phyloP scores from a whole-genome alignment of 1,140 invertebrate genomes.

The Papilio xuthus region DNA sequence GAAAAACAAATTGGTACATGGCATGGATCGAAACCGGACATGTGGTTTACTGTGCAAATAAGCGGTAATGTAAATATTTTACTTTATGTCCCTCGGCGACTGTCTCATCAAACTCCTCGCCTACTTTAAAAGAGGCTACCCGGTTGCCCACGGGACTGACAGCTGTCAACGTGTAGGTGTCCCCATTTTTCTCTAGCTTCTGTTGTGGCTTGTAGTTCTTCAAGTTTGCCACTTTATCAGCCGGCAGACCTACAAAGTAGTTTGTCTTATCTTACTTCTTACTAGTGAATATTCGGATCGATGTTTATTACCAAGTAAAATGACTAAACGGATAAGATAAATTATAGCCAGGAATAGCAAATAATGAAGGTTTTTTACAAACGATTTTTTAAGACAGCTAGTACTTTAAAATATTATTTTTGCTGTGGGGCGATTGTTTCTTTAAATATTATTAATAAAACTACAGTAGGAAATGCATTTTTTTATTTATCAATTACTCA shows the following conservation, averaged over 20 bases:
- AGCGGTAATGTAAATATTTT: not conserved
- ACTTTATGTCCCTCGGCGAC: slow-evolving; percentile 32
- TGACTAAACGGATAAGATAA: too few relatives aligned
- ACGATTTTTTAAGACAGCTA: too few relatives aligned
- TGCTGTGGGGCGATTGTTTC: too few relatives aligned
- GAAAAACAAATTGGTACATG: too few relatives aligned
- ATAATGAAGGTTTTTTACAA: too few relatives aligned
- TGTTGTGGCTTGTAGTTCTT: slow-evolving; percentile 32
- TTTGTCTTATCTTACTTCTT: not conserved
- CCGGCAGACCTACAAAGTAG: slow-evolving; percentile 39
- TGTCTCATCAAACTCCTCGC: slow-evolving; percentile 46
- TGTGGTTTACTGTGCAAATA: too few relatives aligned
- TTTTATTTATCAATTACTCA: not conserved
- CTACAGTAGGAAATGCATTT: not conserved
- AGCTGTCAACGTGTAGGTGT: slow-evolving; percentile 41
- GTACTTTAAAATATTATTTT: too few relatives aligned
- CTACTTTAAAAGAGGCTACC: slow-evolving; percentile 44
- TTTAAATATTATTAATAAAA: too few relatives aligned
- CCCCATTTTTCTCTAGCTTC: slow-evolving; percentile 47
- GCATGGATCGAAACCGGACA: too few relatives aligned
- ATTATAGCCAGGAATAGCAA: too few relatives aligned
- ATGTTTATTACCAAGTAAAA: too few relatives aligned
- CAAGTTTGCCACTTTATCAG: slow-evolving; percentile 26
- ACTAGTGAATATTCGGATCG: not conserved
- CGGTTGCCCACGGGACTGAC: not conserved